Evolutionary conservation across 1,140 invertebrate species (phyloP).

Genomic region (Pseudobourletiella spinata): DNA sequence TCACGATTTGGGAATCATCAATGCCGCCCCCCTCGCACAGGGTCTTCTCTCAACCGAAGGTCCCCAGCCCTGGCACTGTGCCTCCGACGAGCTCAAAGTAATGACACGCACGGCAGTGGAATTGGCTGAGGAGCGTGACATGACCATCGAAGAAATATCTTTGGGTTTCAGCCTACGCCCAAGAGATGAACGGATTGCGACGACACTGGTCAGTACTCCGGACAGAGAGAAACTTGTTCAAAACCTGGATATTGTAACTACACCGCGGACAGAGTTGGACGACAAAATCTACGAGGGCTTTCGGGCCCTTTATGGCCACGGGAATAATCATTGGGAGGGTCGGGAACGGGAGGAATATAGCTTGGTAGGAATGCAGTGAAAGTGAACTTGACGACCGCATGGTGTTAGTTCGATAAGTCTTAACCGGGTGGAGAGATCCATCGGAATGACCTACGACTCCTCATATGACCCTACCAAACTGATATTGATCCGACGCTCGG

Average conservation of each 20-base stretch:
- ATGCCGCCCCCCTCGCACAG: slow-evolving; percentile 69
- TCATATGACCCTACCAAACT: too few species aligned
- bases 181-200: slow-evolving; percentile 15
- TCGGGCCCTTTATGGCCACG: slow-evolving; percentile 10
- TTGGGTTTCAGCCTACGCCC: slow-evolving; percentile 25
- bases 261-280: slow-evolving; percentile 13
- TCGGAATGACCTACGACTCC: too few species aligned
- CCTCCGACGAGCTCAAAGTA: slow-evolving; percentile 55
- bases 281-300: slow-evolving; percentile 15
- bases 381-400: not conserved
- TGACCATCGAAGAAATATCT: slow-evolving; percentile 21
- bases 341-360: slow-evolving; percentile 40
- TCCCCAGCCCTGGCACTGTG: slow-evolving; percentile 75
- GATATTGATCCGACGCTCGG: too few species aligned
- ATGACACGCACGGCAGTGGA: slow-evolving; percentile 40
- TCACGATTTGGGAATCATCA: slow-evolving; percentile 66
- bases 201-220: slow-evolving; percentile 31
- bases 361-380: not conserved
- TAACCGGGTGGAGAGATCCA: too few species aligned
- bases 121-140: slow-evolving; percentile 38
- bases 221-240: slow-evolving; percentile 23
- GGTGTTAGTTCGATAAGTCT: not conserved
- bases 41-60: slow-evolving; percentile 67
- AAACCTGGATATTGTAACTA: slow-evolving; percentile 27
- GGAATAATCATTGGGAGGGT: slow-evolving; percentile 45